phyloP scores from a whole-genome alignment of 2,113 vertebrate species.

The Triplophysa dalaica region DNA sequence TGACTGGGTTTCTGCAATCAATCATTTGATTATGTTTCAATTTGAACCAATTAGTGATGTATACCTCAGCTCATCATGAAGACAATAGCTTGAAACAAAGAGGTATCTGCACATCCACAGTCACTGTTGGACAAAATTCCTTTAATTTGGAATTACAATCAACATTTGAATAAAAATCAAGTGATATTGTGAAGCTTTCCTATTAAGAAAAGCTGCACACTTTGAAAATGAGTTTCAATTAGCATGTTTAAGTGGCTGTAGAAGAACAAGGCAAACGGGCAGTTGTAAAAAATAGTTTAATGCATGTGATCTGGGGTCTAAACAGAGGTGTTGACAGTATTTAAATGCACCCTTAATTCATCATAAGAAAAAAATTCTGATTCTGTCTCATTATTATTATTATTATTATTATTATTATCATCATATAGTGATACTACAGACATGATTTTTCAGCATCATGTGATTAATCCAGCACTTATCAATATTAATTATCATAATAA shows the following conservation, averaged over 20 bases:
- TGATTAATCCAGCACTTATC: slow-evolving; percentile 74
- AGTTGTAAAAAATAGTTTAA: slow-evolving; percentile 40
- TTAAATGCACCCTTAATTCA: slow-evolving; percentile 22
- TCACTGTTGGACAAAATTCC: too few species aligned
- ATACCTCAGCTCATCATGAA: too few species aligned
- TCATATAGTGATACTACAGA: slow-evolving; percentile 63
- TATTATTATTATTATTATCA: slow-evolving; percentile 55
- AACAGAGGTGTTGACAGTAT: not conserved
- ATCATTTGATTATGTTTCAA: not conserved
- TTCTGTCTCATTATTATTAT: slow-evolving; percentile 72
- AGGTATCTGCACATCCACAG: too few species aligned
- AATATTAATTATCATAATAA: slow-evolving; percentile 65
- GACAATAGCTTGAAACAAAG: too few species aligned
- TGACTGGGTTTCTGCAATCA: not conserved
- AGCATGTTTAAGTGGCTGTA: not conserved
- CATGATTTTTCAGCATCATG: slow-evolving; percentile 65
- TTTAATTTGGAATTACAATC: too few species aligned
- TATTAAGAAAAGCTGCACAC: not conserved
- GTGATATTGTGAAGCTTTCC: not conserved
- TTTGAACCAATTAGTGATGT: not conserved
- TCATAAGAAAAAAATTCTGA: slow-evolving; percentile 70
- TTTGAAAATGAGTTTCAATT: not conserved
- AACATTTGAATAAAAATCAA: too few species aligned
- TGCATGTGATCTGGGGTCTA: slow-evolving; percentile 30
- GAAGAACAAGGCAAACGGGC: not conserved